Evolutionary conservation across 2,888 invertebrate species (phyloP).

Genomic region (Exephanes ischioxanthus): DNA sequence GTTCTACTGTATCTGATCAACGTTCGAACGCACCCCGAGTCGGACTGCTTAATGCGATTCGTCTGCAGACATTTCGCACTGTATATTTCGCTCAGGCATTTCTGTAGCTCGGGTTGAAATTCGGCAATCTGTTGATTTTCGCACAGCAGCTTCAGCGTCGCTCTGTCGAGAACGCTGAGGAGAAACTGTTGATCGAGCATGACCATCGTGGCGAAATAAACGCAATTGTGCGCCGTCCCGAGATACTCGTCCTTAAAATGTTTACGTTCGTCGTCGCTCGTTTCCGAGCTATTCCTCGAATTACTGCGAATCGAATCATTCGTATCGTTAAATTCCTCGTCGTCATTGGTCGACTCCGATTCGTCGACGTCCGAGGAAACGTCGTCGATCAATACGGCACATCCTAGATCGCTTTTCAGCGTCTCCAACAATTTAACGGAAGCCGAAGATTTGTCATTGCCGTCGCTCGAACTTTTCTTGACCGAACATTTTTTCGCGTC

Average conservation of each 20-base stretch:
- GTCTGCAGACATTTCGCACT: conserved; percentile 69
- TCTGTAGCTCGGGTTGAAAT: conserved; percentile 86
- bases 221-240: conserved; percentile 87
- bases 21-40: conserved; percentile 53
- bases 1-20: neutral
- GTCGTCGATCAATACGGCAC: conserved; percentile 69
- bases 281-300: conserved; percentile 10
- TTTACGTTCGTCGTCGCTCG: conserved; percentile 8
- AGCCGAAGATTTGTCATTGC: conserved; percentile 19
- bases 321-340: conserved; percentile 3
- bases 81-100: conserved; percentile 74
- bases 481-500: conserved; percentile 21
- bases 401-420: conserved; percentile 74
- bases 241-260: conserved; percentile 64
- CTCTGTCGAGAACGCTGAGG: conserved; percentile 88
- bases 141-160: conserved; percentile 89
- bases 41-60: conserved; percentile 59
- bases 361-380: conserved; percentile 19
- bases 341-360: neutral
- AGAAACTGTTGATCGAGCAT: conserved; percentile 87
- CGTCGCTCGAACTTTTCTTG: neutral
- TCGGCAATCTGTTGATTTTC: conserved; percentile 89
- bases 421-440: conserved; percentile 60
- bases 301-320: conserved; percentile 10
- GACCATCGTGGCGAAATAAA: conserved; percentile 91